Base-by-base conservation (phyloP, 2,888 invertebrate genomes). In the Lysandra bellargus region DNA sequence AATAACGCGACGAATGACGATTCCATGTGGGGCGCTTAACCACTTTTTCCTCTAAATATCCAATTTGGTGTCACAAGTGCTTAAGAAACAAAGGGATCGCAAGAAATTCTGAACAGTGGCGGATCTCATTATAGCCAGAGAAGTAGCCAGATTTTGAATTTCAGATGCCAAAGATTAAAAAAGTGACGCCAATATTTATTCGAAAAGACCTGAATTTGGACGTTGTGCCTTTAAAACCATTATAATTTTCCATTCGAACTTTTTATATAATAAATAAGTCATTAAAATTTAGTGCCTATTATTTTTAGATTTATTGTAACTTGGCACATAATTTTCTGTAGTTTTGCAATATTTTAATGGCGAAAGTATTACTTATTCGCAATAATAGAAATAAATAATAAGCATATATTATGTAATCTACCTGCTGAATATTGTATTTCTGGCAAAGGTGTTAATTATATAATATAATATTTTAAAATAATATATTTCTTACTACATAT, bases 11-110 rank as follows among this genome's bases (percentile, higher is more conserved):
- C 14, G 69, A 33, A 33, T 30, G 33, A 5, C 14, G 69, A 33
- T 69, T 30, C 69, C 33, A 33, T 69, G 69, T 69, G 69, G 69
- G 33, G 69, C 69, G 69, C 33, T 69, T 69, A 33, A 33, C 33
- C 69, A 69, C 69, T 69, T 69, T 69, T 69, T 69, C 69, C 14
- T 14, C 33, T 33, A 33, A 69, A 69, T 69, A 69, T 69, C 33
- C 69, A 69, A 33, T 33, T 69, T 69, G 69, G 69, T 69, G 69
- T 69, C 33, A 69, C 69, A 69, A 69, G 69, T 69, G 69, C 69
- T 33, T 69, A 69, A 69, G 69, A 69, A 69, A 69, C 69, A 69
- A 69, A 69, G 69, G 69, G 33, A 33, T 69, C 69, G 14, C 33
- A 69, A 69, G 69, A 69, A 69, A 69, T 69, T 69, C 14, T 69